These are phyloP conservation scores for Oxyruncus cristatus DNA, from an alignment of 2,113 vertebrate species.

Conservation along the genomic window DNA sequence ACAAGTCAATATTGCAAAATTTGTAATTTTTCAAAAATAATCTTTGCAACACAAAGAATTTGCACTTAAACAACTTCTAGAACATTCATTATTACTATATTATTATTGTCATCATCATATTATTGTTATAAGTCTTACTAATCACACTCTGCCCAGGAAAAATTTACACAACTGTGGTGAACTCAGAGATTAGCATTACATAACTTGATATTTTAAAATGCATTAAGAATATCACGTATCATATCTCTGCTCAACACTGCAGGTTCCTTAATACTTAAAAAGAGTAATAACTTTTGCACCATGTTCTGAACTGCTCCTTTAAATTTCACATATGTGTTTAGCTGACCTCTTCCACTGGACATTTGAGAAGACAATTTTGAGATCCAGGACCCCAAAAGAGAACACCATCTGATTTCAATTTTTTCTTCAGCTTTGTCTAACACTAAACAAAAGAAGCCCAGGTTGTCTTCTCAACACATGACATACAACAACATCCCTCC, in stretches of 20 bases:
- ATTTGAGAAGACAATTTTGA: neutral
- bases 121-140: neutral
- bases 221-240: neutral
- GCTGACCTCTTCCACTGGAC: neutral
- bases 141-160: neutral
- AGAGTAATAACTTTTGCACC: neutral
- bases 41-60: neutral
- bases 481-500: neutral
- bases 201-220: neutral
- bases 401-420: neutral
- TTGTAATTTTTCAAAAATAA: neutral
- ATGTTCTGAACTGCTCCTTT: neutral
- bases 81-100: neutral
- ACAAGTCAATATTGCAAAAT: neutral
- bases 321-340: rapidly evolving
- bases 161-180: neutral
- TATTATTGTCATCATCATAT: too few species aligned
- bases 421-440: neutral
- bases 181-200: neutral
- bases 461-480: neutral
- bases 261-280: neutral
- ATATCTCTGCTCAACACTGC: neutral
- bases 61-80: neutral
- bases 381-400: neutral
- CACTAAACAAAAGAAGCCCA: neutral